phyloP scores from a whole-genome alignment of 2,888 invertebrate species.

The Brenthis hecate region DNA sequence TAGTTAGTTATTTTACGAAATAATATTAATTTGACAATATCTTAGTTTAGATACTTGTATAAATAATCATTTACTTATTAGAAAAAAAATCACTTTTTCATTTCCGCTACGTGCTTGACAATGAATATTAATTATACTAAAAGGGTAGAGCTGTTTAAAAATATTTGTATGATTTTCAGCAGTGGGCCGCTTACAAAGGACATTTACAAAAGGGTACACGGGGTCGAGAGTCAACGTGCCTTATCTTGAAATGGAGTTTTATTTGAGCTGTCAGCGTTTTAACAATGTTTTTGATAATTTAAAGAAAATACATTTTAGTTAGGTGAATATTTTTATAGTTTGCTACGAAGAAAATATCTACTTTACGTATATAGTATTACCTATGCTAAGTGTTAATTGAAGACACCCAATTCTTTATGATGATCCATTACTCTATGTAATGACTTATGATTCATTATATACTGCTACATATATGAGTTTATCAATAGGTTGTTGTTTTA shows the following conservation, averaged over 20 bases:
- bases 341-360: too few relatives aligned
- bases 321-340: too few relatives aligned
- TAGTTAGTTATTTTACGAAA: too few relatives aligned
- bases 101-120: conserved; percentile 3
- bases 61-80: not conserved
- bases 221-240: conserved; percentile 59
- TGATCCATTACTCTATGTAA: too few relatives aligned
- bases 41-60: too few relatives aligned
- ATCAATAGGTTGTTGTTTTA: too few relatives aligned
- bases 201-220: conserved; percentile 40
- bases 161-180: conserved; percentile 38
- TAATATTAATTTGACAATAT: too few relatives aligned
- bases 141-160: conserved; percentile 15
- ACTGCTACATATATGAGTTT: too few relatives aligned
- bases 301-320: not conserved
- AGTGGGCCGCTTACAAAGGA: conserved; percentile 27
- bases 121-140: conserved; percentile 18
- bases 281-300: conserved; percentile 26
- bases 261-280: conserved; percentile 35
- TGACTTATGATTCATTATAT: too few relatives aligned
- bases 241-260: conserved; percentile 57
- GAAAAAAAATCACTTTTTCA: not conserved
- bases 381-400: too few relatives aligned
- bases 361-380: too few relatives aligned
- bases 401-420: too few relatives aligned